Conservation (phyloP, 2,888 invertebrate species). For the Melanostoma mellinum region DNA sequence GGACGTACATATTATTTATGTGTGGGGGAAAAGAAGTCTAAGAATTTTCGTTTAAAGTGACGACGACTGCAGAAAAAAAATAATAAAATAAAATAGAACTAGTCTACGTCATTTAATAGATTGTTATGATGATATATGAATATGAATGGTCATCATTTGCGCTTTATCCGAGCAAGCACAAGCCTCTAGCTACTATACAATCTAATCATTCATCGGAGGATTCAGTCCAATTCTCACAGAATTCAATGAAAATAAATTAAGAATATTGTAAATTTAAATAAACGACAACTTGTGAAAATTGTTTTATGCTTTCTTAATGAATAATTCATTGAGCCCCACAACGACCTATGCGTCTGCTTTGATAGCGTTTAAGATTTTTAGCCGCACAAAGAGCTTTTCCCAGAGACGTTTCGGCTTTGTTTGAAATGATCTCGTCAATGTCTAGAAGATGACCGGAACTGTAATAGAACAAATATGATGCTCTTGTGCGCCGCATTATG, state of each 20-base stretch:
- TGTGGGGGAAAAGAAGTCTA: constrained; percentile 40
- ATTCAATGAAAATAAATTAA: constrained; percentile 36
- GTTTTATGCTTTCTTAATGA: constrained; percentile 1
- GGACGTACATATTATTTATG: background rate
- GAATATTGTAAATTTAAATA: constrained; percentile 19
- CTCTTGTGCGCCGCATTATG: no score
- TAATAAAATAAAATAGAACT: background rate
- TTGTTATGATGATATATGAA: constrained; percentile 24
- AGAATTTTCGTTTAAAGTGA: constrained; percentile 42
- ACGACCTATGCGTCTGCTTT: background rate
- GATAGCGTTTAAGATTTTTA: no score
- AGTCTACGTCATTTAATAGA: constrained; percentile 26
- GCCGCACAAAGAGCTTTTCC: no score
- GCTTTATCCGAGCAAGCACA: constrained; percentile 2
- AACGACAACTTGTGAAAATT: constrained; percentile 1
- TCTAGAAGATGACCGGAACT: no score
- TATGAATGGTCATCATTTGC: constrained; percentile 4
- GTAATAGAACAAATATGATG: no score
- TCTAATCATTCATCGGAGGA: constrained; percentile 32
- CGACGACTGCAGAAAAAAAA: background rate
- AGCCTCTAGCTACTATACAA: background rate
- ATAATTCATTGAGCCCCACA: constrained; percentile 1
- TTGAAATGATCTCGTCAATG: no score
- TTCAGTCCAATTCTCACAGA: constrained; percentile 19
- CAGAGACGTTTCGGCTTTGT: no score